These are phyloP conservation scores for Paratilapia polleni DNA, from an alignment of 2,113 vertebrate genomes.

Conservation along the genomic window DNA sequence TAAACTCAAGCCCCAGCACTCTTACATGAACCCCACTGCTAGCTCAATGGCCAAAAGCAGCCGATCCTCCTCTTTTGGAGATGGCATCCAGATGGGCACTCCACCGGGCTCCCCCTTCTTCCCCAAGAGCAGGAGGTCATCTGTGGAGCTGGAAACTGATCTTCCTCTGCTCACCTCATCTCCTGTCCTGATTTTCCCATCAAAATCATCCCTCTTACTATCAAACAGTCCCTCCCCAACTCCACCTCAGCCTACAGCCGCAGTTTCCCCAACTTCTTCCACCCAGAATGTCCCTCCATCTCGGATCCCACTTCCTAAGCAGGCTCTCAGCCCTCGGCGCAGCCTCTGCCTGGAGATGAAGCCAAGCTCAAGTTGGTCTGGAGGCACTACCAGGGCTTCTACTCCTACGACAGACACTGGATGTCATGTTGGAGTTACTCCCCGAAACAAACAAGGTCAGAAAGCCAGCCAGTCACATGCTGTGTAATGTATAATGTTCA, in stretches of 20 bases:
- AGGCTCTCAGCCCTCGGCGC: conserved; percentile 58
- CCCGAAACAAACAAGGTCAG: conserved; percentile 51
- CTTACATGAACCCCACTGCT: conserved; percentile 93
- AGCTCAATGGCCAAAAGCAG: conserved; percentile 91
- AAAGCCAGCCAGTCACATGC: neutral
- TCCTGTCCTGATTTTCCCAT: conserved; percentile 58
- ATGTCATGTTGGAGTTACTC: neutral
- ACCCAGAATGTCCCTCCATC: conserved; percentile 38
- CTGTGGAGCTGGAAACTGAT: conserved; percentile 14
- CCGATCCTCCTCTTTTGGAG: conserved; percentile 86
- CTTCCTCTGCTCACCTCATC: conserved; percentile 77
- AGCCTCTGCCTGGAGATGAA: conserved; percentile 54
- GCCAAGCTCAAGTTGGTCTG: neutral
- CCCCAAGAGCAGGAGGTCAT: conserved; percentile 25
- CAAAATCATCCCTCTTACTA: neutral
- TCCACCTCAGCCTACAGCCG: neutral
- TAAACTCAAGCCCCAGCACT: conserved; percentile 74
- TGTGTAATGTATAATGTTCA: neutral
- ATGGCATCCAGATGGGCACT: conserved; percentile 77
- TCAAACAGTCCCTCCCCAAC: neutral
- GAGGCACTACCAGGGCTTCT: neutral
- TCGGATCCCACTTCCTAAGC: conserved; percentile 71
- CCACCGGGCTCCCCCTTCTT: conserved; percentile 24
- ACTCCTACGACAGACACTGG: neutral
- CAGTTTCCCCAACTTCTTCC: conserved; percentile 6